A percentile compares a stretch with the other conserved stretches of the same genome.
Conservation (phyloP, 2,797 vertebrate genomes). For the Glyptemys insculpta region DNA sequence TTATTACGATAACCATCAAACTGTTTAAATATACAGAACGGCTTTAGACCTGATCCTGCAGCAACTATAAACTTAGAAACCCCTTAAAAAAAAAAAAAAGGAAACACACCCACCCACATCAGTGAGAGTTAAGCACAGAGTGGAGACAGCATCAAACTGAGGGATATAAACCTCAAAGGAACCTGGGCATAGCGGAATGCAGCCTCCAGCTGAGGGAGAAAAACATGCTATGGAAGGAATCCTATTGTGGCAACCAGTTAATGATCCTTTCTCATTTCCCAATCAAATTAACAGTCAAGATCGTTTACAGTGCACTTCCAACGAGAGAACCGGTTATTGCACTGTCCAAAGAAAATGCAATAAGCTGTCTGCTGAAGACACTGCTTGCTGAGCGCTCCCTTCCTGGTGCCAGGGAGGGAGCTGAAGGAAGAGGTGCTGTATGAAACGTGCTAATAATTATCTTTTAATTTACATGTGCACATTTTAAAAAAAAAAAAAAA, state of each 20-base stretch:
- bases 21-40: background rate
- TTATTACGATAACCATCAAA: background rate
- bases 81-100: background rate
- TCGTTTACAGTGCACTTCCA: background rate
- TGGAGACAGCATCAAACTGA: background rate
- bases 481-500: conserved; percentile 1
- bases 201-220: background rate
- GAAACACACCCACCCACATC: background rate
- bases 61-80: background rate
- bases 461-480: conserved; percentile 64
- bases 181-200: background rate
- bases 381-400: conserved; percentile 27
- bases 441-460: conserved; percentile 21
- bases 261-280: background rate
- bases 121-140: conserved; percentile 5
- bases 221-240: background rate
- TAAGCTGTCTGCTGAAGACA: conserved; percentile 23
- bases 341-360: background rate
- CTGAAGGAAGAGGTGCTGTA: conserved; percentile 20
- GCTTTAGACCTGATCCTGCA: background rate
- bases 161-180: background rate
- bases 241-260: background rate
- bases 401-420: conserved; percentile 21
- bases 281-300: background rate
- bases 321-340: background rate